Evolutionary conservation across 1,140 invertebrate genomes (phyloP).

Genomic region (Pseudomyrmex pallidus): DNA sequence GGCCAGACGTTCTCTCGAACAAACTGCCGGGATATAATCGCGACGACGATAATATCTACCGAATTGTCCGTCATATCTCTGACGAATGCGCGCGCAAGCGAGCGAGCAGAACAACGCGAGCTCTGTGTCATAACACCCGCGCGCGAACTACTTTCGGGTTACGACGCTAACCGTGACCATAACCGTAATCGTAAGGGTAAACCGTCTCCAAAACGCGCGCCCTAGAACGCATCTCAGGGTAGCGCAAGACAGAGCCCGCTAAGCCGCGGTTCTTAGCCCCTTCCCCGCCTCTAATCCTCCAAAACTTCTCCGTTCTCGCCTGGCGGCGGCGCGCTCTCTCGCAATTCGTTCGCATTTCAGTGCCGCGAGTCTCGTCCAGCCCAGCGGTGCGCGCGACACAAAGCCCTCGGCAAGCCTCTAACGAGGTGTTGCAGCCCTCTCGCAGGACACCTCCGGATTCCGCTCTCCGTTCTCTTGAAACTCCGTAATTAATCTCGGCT

Average conservation of each 20-base stretch:
- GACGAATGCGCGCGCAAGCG: slow-evolving; percentile 29
- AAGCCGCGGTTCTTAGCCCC: not conserved
- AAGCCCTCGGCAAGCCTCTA: slow-evolving; percentile 54
- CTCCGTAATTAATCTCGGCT: slow-evolving; percentile 72
- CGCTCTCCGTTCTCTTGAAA: slow-evolving; percentile 63
- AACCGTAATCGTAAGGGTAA: slow-evolving; percentile 51
- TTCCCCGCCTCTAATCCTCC: not conserved
- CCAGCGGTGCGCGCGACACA: slow-evolving; percentile 8
- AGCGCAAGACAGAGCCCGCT: not conserved
- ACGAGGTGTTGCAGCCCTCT: slow-evolving; percentile 59
- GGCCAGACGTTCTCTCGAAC: not conserved
- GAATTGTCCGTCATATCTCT: slow-evolving; percentile 49
- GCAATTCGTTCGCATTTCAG: slow-evolving; percentile 10
- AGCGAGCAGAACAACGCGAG: not conserved
- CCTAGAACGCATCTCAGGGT: slow-evolving; percentile 2
- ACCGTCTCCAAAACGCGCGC: not conserved
- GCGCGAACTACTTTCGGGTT: slow-evolving; percentile 6
- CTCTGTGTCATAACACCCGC: not conserved
- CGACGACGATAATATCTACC: slow-evolving; percentile 9
- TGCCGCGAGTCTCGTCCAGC: not conserved
- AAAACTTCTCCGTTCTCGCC: not conserved
- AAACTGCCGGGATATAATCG: slow-evolving; percentile 45
- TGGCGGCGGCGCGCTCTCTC: not conserved
- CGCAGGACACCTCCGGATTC: slow-evolving; percentile 47
- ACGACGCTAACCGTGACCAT: slow-evolving; percentile 24